Conservation (phyloP, 2,797 vertebrate species). For the Scolopax bukidnonensis region DNA sequence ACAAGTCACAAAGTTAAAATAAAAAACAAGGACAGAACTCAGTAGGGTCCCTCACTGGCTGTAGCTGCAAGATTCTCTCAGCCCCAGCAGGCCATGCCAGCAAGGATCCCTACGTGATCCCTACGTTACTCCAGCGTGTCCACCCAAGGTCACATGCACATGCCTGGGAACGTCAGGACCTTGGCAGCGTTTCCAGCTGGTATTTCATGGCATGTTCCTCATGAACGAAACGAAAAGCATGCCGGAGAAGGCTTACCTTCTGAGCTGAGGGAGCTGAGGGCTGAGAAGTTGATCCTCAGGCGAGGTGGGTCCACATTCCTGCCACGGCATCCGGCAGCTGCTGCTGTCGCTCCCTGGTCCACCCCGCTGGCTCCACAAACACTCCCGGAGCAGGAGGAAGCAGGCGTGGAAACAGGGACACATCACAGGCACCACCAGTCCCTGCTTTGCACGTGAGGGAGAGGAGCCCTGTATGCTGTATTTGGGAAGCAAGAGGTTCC, state of each 20-base stretch:
- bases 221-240: background rate
- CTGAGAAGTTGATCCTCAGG: constrained; percentile 72
- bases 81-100: background rate
- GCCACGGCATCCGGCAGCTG: constrained; percentile 74
- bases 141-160: background rate
- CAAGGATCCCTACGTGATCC: background rate
- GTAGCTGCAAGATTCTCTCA: background rate
- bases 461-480: background rate
- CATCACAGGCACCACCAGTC: background rate
- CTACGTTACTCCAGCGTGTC: background rate
- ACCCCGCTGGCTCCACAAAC: constrained; percentile 49
- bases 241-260: constrained; percentile 67
- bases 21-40: background rate
- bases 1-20: background rate
- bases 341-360: constrained; percentile 80
- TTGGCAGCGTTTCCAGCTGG: background rate
- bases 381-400: background rate
- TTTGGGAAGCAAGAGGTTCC: background rate
- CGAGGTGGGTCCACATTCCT: constrained; percentile 77
- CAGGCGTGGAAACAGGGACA: constrained; percentile 8
- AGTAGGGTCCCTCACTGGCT: background rate
- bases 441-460: background rate
- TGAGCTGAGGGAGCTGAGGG: constrained; percentile 67
- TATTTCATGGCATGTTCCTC: background rate
- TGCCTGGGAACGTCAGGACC: background rate